A percentile compares a stretch with the other conserved stretches of the same genome.
phyloP scores from a whole-genome alignment of 2,113 vertebrate genomes.

The Barnardius zonarius region DNA sequence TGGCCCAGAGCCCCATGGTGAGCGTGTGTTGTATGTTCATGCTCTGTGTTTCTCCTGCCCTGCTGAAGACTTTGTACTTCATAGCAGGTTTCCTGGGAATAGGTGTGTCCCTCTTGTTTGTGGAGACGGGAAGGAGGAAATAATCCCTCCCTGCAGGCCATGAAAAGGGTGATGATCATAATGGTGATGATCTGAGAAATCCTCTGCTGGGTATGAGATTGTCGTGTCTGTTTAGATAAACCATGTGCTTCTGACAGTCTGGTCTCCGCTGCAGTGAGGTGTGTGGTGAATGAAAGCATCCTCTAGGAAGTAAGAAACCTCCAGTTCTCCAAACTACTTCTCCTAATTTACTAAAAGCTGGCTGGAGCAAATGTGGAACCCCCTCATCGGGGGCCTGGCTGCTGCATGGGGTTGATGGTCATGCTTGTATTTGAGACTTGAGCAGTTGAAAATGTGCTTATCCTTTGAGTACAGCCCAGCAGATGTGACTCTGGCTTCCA shows the following conservation, averaged over 20 bases:
- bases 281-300: background rate
- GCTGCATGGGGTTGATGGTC: background rate
- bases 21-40: rapidly evolving
- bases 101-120: background rate
- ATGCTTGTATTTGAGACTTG: background rate
- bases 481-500: background rate
- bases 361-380: background rate
- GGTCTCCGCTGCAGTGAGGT: background rate
- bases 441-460: background rate
- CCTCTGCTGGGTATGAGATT: background rate
- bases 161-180: background rate
- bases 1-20: background rate
- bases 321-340: background rate
- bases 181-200: background rate
- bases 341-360: background rate
- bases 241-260: background rate
- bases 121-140: background rate
- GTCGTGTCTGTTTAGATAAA: background rate
- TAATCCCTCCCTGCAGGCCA: background rate
- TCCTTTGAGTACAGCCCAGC: background rate
- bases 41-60: background rate
- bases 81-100: background rate
- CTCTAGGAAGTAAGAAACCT: background rate
- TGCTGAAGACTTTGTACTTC: background rate
- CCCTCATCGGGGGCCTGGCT: background rate